Evolutionary conservation across 92 coral and sea anemone genomes (phyloP).

Genomic region (Palythoa caribaeorum): DNA sequence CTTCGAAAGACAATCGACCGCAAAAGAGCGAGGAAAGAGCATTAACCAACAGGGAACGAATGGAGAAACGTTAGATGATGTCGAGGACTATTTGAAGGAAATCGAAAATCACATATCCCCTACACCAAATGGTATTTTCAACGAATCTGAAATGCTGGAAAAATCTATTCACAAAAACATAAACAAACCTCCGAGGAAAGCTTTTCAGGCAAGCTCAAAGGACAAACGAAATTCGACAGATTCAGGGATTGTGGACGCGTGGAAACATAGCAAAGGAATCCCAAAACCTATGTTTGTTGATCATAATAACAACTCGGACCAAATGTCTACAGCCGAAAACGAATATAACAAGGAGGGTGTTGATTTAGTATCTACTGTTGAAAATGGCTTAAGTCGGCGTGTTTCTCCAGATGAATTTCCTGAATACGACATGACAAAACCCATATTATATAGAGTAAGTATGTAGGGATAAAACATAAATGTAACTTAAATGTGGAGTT

Average conservation of each 20-base stretch:
- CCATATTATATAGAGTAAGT: slow-evolving; percentile 58
- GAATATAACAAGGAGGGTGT: slow-evolving; percentile 79
- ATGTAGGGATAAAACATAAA: not conserved
- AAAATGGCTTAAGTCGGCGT: not conserved
- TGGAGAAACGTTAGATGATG: slow-evolving; percentile 17
- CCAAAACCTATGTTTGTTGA: not conserved
- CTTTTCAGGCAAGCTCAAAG: slow-evolving; percentile 27
- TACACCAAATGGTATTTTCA: not conserved
- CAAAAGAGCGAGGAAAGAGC: not conserved
- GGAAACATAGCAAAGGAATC: slow-evolving; percentile 46
- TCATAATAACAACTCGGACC: slow-evolving; percentile 1
- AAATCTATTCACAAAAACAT: not conserved
- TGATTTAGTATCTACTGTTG: slow-evolving; percentile 65
- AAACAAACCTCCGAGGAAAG: slow-evolving; percentile 28
- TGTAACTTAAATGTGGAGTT: not conserved
- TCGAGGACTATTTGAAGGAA: slow-evolving; percentile 31
- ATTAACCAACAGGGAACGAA: not conserved
- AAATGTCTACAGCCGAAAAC: slow-evolving; percentile 42
- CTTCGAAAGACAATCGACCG: not conserved
- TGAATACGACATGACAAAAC: not conserved
- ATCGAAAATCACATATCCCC: not conserved
- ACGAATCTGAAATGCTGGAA: slow-evolving; percentile 15
- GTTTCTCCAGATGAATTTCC: slow-evolving; percentile 47
- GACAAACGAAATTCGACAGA: slow-evolving; percentile 38
- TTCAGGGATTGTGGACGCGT: slow-evolving; percentile 63